Base-by-base conservation (phyloP, 2,888 invertebrate species). In the Galerucella calmariensis region DNA sequence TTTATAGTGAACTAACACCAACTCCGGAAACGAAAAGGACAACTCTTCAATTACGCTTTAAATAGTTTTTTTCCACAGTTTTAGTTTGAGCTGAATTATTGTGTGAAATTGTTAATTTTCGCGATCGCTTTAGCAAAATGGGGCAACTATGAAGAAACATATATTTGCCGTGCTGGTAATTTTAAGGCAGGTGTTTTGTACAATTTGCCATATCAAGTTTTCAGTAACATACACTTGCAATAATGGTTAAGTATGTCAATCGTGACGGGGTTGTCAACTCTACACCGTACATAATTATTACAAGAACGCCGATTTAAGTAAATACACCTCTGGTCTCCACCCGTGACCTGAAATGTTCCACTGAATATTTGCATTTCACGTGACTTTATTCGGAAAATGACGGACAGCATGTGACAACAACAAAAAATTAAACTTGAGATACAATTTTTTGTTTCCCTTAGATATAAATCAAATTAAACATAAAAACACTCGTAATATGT, bases 271-370 rank as follows among this genome's bases (percentile, higher is more conserved):
- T 41, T 41, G 35, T 41, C 35, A 41, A 41, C 35, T 41, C 35
- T 41, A 41, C 35, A 41, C 35, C 35, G 9, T 41, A 41, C 8
- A 9, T 56, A 56, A 56, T 9, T 56, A n/a, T 16, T 56, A 16
- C 9, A 56, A 16, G 10, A 56, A 56, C 12, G 56, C n/a, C n/a
- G 9, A 9, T 56, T 56, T 56, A 56, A 56, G 56, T 51, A 70
- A 69, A 59, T 72, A 63, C 69, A 48, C 53, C 62, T 56, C 69
- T 75, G 69, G 16, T 75, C 71, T 70, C 35, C 62, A 70, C 72
- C 67, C 73, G 65, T 76, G 78, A 75, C 76, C 78, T 76, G 66
- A 75, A 71, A 78, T 73, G 70, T 41, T 68, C 75, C 24, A 59
- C 66, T 48, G 12, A 69, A 67, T 69, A 73, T 77, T 75, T 75